Percentiles rank a stretch among this genome's conserved stretches.
These are phyloP conservation scores for Neoscelio sp. DNA, from an alignment of 2,888 invertebrate species.

Conservation along the genomic window DNA sequence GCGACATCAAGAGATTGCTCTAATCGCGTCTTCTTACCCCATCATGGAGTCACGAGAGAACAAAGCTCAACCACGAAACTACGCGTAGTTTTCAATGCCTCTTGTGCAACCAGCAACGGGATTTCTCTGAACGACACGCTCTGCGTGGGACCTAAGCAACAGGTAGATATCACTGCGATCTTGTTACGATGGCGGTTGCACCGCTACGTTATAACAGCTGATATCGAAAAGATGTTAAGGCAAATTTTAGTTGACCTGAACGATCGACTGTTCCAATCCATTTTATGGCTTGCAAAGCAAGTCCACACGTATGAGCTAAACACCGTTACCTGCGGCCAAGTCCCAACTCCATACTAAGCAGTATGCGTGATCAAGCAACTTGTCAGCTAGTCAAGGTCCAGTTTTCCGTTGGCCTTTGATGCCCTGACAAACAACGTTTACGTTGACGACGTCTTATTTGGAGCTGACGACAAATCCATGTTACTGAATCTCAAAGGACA, in stretches of 20 bases:
- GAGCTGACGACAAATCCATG: neutral
- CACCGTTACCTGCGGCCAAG: constrained; percentile 15
- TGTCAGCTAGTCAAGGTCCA: neutral
- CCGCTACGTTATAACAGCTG: neutral
- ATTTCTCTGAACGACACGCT: neutral
- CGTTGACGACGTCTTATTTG: constrained; percentile 3
- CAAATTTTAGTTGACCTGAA: constrained; percentile 2
- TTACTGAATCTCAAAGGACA: neutral
- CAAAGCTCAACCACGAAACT: constrained; percentile 2
- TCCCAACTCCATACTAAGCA: neutral
- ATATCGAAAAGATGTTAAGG: constrained; percentile 29
- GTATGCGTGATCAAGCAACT: constrained; percentile 1
- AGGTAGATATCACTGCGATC: neutral
- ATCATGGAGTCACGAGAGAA: constrained; percentile 6
- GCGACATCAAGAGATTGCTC: too few relatives aligned
- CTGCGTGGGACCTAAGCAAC: neutral
- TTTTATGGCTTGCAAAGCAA: too few relatives aligned
- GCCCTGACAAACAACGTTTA: neutral
- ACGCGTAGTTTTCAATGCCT: constrained; percentile 4
- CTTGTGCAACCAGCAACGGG: neutral
- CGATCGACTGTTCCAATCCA: neutral
- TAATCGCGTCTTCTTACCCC: neutral
- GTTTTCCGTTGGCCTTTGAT: too few relatives aligned
- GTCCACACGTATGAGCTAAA: constrained; percentile 7
- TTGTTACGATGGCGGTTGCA: neutral